Evolutionary conservation across 2,113 vertebrate genomes (phyloP), one percentile per base, ranked within the genome.

Genomic region (Entelurus aequoreus): DNA sequence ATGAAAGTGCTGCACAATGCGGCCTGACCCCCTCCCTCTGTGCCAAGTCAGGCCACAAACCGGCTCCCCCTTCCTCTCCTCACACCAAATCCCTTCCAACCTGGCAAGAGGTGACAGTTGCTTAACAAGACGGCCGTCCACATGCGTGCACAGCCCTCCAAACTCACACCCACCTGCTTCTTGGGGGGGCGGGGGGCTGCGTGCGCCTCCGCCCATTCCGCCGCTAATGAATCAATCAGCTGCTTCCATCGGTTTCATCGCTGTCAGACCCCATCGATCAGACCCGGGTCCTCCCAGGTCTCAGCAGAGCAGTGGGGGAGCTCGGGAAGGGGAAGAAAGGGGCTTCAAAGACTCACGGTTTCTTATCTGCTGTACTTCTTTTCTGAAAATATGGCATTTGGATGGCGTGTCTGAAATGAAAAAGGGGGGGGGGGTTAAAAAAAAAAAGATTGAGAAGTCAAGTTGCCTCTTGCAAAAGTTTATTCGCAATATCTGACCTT

Each of bases 241-340:
- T 71, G 81, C 69, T 82, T 81, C 83, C 80, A 79, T 86, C 82
- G 74, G 78, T 85, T 79, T 81, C 59, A 61, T 44, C 75, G 72
- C 86, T 85, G 87, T 87, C 89, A 86, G 74, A 73, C 15, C 60
- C 71, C 68, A 88, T 88, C 66, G 82, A 88, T 88, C 86, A 86
- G 81, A 69, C 66, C 60, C 28, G 28, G 55, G 65, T 74, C 61
- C 68, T 50, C 63, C 54, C 50, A 48, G 28, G 48, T 69, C 74
- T 76, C 66, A 60, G 42, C 66, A 65, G 63, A 84, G 56, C 80
- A 82, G 78, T 65, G 42, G 78, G 82, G 72, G 71, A 62, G 68
- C 69, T 53, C 61, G 52, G 48, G 56, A 63, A 77, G 49, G 36
- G 63, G 48, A 55, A 67, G 63, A 68, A 73, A 10, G 62, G 60